A percentile compares a stretch with the other conserved stretches of the same genome.
Conservation (phyloP, 2,113 vertebrate species). For the Eurystomus gularis region DNA sequence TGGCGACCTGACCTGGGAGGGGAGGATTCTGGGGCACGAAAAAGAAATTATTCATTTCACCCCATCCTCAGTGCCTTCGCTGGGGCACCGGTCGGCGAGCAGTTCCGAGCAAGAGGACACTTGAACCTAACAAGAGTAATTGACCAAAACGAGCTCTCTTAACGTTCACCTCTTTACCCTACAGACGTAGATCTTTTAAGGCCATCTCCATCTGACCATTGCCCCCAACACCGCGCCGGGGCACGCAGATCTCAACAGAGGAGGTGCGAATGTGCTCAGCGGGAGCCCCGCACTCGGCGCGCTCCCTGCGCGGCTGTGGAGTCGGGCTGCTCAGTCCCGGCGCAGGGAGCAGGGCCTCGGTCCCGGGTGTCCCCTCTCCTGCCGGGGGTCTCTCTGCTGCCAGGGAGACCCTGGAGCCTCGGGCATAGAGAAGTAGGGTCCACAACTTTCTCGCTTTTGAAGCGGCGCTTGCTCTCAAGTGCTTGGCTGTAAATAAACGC, state of each 20-base stretch:
- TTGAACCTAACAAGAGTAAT: neutral
- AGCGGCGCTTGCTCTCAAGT: neutral
- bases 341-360: neutral
- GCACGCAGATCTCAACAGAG: neutral
- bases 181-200: neutral
- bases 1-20: neutral
- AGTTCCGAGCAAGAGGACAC: neutral
- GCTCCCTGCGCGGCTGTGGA: neutral
- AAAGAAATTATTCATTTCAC: neutral
- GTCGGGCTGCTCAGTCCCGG: neutral
- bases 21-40: neutral
- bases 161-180: neutral
- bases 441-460: neutral
- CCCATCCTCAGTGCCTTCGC: neutral
- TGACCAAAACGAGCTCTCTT: neutral
- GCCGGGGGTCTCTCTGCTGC: neutral
- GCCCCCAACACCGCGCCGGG: fast-evolving
- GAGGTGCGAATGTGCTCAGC: neutral
- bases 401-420: neutral
- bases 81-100: neutral
- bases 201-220: neutral
- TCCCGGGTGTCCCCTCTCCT: neutral
- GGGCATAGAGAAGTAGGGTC: neutral
- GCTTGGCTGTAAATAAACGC: constrained; percentile 9
- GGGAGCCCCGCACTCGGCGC: too few relatives aligned